Percentiles rank a stretch among this genome's conserved stretches.
These are phyloP conservation scores for Pangasius larnaudii DNA, from an alignment of 2,797 vertebrate species.

Conservation along the genomic window DNA sequence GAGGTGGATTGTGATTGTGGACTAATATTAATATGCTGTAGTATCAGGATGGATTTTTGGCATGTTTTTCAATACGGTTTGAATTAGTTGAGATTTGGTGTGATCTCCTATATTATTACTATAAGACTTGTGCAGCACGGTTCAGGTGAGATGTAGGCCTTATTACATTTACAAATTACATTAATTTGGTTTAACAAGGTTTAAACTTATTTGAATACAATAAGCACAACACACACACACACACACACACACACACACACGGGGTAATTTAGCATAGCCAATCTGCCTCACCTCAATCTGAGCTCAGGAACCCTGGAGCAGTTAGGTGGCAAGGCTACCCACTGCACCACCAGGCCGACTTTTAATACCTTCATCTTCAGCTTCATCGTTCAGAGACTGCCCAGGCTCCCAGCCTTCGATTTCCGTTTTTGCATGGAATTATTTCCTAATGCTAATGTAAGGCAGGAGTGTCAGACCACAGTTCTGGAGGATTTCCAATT, in stretches of 20 bases:
- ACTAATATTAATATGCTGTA: conserved; percentile 57
- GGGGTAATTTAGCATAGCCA: background rate
- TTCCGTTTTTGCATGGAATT: background rate
- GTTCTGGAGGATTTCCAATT: background rate
- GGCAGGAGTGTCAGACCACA: background rate
- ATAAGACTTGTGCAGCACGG: background rate
- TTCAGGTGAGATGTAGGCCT: background rate
- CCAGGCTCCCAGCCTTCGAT: background rate
- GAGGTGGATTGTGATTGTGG: conserved; percentile 65
- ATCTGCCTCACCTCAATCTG: background rate
- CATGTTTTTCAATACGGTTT: background rate
- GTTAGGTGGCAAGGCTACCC: background rate
- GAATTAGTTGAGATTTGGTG: background rate
- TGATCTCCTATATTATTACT: background rate
- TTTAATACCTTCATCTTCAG: background rate
- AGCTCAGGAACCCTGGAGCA: background rate
- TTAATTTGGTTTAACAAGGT: background rate
- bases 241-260: background rate
- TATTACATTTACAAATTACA: background rate
- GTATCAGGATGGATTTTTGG: background rate
- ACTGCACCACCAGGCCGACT: background rate
- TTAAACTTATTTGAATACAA: background rate
- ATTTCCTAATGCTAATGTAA: background rate
- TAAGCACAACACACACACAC: background rate
- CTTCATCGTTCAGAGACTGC: background rate